Base-by-base conservation (phyloP, 1,140 invertebrate genomes). In the Drosophila punjabiensis region DNA sequence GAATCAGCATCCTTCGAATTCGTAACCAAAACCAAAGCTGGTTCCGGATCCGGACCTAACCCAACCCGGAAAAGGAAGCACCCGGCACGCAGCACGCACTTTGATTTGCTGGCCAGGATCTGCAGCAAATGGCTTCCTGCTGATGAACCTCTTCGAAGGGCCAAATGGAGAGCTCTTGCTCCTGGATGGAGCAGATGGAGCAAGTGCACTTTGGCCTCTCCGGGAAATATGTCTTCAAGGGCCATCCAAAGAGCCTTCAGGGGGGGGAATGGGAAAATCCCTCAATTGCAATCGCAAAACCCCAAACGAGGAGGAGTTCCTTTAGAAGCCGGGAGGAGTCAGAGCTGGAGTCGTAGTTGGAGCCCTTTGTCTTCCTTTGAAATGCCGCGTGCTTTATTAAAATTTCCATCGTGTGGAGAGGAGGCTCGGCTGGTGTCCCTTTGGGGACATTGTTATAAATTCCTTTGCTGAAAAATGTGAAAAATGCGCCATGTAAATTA, bases 401-500 rank as follows among this genome's bases (percentile, higher is more conserved):
- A 88, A 88, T 81, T 89, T 84, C 74, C 82, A 84, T 84, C 78
- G 69, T 77, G 43, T 18, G 52, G 33, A 28, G 18, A 14, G 11
- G 14, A 8, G 14, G 14, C 5, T 1, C 8, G 16, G 30, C 20
- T 28, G 45, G 47, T 58, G 76, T 82, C 80, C 83, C 83, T 87
- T 87, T 87, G 70, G 81, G 85, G 85, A 88, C 85, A 88, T 89
- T 88, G 78, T 88, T 88, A 88, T 89, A 89, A 85, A 88, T 89
- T 84, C 81, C 81, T 89, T 79, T 64, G 45, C 50, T 81, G 67
- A 76, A 84, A 84, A 88, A 88, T 89, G 85, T 85, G 86, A 85
- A 88, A 88, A 88, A 88, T 88, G 85, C 85, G 69, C 81, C 81
- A 88, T 88, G 84, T 89, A 88, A 88, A 88, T 88, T 88, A 88